Base-by-base conservation (phyloP, 2,113 vertebrate genomes). In the Ophthalmolycus amberensis region DNA sequence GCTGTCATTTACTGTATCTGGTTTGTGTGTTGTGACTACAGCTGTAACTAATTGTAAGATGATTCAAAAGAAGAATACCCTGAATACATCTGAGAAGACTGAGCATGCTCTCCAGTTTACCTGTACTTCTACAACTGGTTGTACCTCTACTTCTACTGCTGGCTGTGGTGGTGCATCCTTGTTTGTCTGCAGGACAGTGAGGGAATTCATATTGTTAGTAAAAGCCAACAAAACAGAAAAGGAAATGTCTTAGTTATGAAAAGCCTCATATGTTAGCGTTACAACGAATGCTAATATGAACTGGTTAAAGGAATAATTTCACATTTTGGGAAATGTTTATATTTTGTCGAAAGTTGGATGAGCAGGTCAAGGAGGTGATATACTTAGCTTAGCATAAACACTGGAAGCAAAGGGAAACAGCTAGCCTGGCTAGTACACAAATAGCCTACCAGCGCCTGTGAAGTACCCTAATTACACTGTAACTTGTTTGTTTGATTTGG, bases 131-230 rank as follows among this genome's bases (percentile, higher is more conserved):
- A 85, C 79, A 71, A 46, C 70, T 83, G 78, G 72, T 73, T 82
- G 34, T 52, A 18, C 83, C 4, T 86, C 48, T 73, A 29, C 71
- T 62, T 78, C 80, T 70, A 73, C 48, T 50, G 9, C 71, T 44
- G 76, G 70, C 65, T 75, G 7, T 38, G 68, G 63, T 15, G 29
- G 46, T 4, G 32, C 25, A 0, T 89, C 84, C 63, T 7, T 86
- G 80, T 42, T 77, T 80, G 68, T 80, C 91, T 91, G 90, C 70
- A 66, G 84, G 64, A 88, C 71, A 86, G 58, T 64, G 8, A 75
- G 75, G 71, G 65, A 66, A 64, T 62, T 76, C 0, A 38, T 72
- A 29, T 12, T 81, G 83, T 82, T 71, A 74, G 80, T 72, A 25
- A 34, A 81, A 78, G 63, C 27, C 52, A 69, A 25, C 6, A 37